Evolutionary conservation across 2,113 vertebrate genomes (phyloP), one percentile per base, ranked within the genome.

Genomic region (Archilochus colubris): DNA sequence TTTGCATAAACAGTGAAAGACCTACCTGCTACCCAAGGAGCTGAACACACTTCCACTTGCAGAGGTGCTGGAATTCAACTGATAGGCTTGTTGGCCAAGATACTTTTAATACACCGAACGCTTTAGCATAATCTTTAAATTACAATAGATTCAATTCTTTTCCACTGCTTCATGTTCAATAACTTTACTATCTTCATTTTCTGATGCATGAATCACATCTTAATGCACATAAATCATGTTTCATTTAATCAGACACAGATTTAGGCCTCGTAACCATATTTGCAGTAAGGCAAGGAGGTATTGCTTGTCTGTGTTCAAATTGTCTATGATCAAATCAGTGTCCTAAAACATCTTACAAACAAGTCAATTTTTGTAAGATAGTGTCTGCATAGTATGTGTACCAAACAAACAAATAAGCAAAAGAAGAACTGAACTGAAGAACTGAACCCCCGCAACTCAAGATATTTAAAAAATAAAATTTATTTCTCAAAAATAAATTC

Each of bases 401-500:
- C 10, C 10, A 44, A 68, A 69, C 51, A 50, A 43, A 62, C 16
- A 70, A 19, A n/a, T 18, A 48, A 21, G 10, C 36, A 38, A 63
- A 83, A 38, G 77, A 86, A 78, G 33, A 59, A 57, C 48, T 70
- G 31, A 94, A n/a, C n/a, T n/a, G n/a, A n/a, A n/a, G n/a, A n/a
- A n/a, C n/a, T n/a, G n/a, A 81, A 53, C 64, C n/a, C n/a, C 75
- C 84, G 67, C 48, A 91, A 70, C 6, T 86, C 55, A 87, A 88
- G 48, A 73, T 50, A 88, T 55, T 93, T 94, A 80, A 67, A 89
- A 95, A 83, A 82, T 83, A 79, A 17, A 46, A 9, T 54, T 95
- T 95, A 96, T 92, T 97, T 89, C 63, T n/a, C 61, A 86, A 94
- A 92, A 82, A 86, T 67, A 72, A 72, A 93, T 84, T 84, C 94